Evolutionary conservation across 2,113 vertebrate genomes (phyloP), one percentile per base, ranked within the genome.

Genomic region (Dryoscopus gambensis): DNA sequence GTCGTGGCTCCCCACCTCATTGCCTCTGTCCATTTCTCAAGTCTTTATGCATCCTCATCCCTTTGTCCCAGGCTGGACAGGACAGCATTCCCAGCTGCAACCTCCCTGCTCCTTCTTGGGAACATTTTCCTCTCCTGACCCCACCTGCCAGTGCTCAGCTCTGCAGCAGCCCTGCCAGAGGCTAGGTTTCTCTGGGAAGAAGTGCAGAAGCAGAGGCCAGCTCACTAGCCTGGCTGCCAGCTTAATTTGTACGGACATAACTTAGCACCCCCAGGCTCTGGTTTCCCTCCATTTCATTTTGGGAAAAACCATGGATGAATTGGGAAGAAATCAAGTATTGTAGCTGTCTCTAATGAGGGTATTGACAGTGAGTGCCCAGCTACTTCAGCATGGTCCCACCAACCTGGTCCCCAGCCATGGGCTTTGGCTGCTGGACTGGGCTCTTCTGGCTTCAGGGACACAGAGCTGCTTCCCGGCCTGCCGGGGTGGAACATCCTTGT

Each of bases 371-470:
- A 39, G 25, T n/a, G 25, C 78, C 59, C 5, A 2, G 13, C 56
- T 24, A 33, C 24, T 60, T 69, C 46, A 21, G 19, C 0, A 0
- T 64, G 7, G 0, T 76, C 46, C 64, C 37, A 39, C 30, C 0
- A 0, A 33, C 33, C 27, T 60, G 63, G 15, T 83, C 39, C 33
- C 12, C 0, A 5, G 37, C 55, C 4, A 0, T 50, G 39, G 52
- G 10, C 46, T 90, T 82, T 88, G 63, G 40, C 63, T 84, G 23
- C 44, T 21, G 67, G 30, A 33, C 28, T 55, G 47, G 3, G 12
- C 15, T 77, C 30, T 68, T 65, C 47, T 70, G 42, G 20, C 70
- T 56, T 67, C 37, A 22, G 65, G 25, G n/a, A 49, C 68, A 56
- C 55, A 83, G 63, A 84, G 47, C 88, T 75, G 47, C 42, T 87